Percentiles rank a stretch among this genome's conserved stretches.
Evolutionary conservation across 1,140 invertebrate genomes (phyloP).

Genomic region (Ganaspis sp.): DNA sequence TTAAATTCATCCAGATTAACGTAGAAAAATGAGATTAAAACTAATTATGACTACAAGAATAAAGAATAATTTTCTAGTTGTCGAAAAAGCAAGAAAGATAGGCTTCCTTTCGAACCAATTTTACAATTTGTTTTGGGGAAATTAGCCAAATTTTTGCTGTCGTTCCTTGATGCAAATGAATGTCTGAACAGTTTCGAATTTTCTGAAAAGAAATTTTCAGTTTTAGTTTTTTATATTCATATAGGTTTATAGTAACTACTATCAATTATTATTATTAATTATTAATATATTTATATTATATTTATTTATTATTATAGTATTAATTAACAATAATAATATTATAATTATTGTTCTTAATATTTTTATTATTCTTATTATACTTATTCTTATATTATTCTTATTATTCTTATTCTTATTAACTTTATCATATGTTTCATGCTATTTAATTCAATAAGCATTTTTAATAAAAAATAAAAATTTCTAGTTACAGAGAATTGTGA

Average conservation of each 20-base stretch:
- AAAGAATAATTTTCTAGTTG: background rate
- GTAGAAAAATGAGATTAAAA: constrained; percentile 32
- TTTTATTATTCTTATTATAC: too few relatives aligned
- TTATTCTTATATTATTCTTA: too few relatives aligned
- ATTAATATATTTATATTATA: background rate
- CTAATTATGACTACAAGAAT: constrained; percentile 17
- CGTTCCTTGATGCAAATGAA: constrained; percentile 68
- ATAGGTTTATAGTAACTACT: too few relatives aligned
- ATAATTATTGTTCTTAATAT: too few relatives aligned
- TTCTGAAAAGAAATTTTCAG: constrained; percentile 58
- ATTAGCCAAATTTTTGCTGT: constrained; percentile 68
- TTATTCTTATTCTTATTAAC: too few relatives aligned
- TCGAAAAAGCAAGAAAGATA: constrained; percentile 64
- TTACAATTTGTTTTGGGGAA: constrained; percentile 56
- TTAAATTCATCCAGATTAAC: background rate
- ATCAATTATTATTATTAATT: too few relatives aligned
- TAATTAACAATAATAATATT: background rate
- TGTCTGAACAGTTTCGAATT: constrained; percentile 67
- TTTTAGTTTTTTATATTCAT: background rate
- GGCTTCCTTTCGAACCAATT: constrained; percentile 65
- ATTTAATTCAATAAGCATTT: background rate
- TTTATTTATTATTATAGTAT: background rate
- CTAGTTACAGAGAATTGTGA: constrained; percentile 60
- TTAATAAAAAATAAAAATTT: constrained; percentile 25
- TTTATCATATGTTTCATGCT: too few relatives aligned